phyloP scores from a whole-genome alignment of 2,888 invertebrate species.

The Sabatieria punctata region DNA sequence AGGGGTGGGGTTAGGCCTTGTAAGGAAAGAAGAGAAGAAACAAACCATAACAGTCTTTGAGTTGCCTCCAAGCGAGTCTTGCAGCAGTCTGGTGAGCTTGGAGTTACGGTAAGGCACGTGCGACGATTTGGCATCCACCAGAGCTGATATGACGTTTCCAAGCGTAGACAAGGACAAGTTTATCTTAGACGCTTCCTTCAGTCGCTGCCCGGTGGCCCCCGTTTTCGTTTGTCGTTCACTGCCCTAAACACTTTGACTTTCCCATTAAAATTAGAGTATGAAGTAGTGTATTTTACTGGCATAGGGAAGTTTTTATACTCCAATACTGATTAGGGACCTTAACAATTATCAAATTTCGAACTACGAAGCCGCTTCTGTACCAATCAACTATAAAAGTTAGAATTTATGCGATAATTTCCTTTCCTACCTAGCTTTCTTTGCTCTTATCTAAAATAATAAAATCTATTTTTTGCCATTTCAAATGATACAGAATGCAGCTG shows the following conservation, averaged over 20 bases:
- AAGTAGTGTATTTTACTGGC: too few relatives aligned
- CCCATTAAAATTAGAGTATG: too few relatives aligned
- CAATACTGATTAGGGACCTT: too few relatives aligned
- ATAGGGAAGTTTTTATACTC: too few relatives aligned
- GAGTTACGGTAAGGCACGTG: slow-evolving; percentile 97
- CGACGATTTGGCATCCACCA: slow-evolving; percentile 88
- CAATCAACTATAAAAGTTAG: too few relatives aligned
- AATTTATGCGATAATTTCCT: too few relatives aligned
- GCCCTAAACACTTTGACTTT: slow-evolving; percentile 53
- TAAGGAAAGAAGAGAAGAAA: slow-evolving; percentile 41
- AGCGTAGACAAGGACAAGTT: slow-evolving; percentile 89
- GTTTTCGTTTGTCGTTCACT: slow-evolving; percentile 86
- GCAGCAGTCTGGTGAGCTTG: slow-evolving; percentile 75
- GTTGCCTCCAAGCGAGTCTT: slow-evolving; percentile 56
- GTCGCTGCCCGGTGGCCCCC: slow-evolving; percentile 53
- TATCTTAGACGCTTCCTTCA: slow-evolving; percentile 89
- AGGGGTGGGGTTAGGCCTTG: slow-evolving; percentile 7
- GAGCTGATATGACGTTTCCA: slow-evolving; percentile 92
- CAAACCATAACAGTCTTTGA: slow-evolving; percentile 36
- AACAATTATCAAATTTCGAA: neutral
- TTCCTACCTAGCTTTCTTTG: too few relatives aligned
- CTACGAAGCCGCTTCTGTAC: too few relatives aligned
- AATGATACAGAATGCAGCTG: too few relatives aligned
- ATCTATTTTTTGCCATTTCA: too few relatives aligned
- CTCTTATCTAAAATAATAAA: too few relatives aligned